Base-by-base conservation (phyloP, 2,113 vertebrate species). In the Bambusicola thoracicus region DNA sequence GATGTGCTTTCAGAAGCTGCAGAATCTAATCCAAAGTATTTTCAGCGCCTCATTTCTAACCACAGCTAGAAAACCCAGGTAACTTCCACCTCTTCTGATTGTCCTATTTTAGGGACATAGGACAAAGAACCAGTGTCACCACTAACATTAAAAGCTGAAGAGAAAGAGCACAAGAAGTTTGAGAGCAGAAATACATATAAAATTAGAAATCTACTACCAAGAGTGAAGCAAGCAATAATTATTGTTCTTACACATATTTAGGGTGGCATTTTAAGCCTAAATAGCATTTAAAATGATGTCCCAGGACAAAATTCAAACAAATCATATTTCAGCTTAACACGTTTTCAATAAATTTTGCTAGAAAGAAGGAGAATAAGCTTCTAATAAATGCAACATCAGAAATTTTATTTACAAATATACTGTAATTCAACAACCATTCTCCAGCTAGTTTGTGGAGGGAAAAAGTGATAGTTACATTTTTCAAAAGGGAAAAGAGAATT, bases 391-490 rank as follows among this genome's bases (percentile, higher is more conserved):
- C 96, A 95, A 93, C 87, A 95, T 96, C 82, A 87, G 89, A 95
- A 97, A 90, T 94, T 98, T 98, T 98, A 98, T 98, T 98, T 98
- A 98, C 98, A 98, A 98, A 97, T 94, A 70, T 55, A 95, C 96
- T 85, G 66, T 86, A 96, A 85, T 92, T 92, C 69, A 97, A 97
- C 88, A 97, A 87, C 93, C 93, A 87, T 62, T 78, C 77, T 88
- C 84, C 89, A 94, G 81, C 80, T 96, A 72, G 81, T 92, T 62
- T 30, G 79, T 90, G 77, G 85, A 75, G 48, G 85, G 85, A 94
- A 86, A 58, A 96, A 96, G 69, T 78, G 77, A 84, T 65, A 95
- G 89, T 93, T 95, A 95, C 89, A 93, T 96, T 92, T 95, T 90
- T 85, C 95, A 94, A 93, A 79, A 10, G 72, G 80, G 84, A 95